Percentiles rank a stretch among this genome's conserved stretches.
Conservation (phyloP, 2,113 vertebrate genomes). For the Suncus etruscus region DNA sequence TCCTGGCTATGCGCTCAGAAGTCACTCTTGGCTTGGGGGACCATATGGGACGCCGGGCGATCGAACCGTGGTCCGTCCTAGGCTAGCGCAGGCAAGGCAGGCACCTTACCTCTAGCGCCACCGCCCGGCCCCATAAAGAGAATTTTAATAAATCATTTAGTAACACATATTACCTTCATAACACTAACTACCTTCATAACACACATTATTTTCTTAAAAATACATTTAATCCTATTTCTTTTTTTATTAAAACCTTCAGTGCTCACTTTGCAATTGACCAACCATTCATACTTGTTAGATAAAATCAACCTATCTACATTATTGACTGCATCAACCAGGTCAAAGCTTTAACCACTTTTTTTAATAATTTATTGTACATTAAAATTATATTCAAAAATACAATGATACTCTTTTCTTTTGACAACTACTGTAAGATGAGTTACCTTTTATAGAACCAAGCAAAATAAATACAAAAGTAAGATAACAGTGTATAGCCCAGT, state of each 20-base stretch:
- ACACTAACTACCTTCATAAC: background rate
- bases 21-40: too few relatives aligned
- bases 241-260: background rate
- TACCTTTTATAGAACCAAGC: background rate
- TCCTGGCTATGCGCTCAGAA: too few relatives aligned
- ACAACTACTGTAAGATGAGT: background rate
- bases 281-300: background rate
- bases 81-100: too few relatives aligned
- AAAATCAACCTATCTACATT: background rate
- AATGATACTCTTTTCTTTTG: background rate
- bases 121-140: too few relatives aligned
- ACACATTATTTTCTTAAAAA: slow-evolving; percentile 22
- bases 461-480: background rate
- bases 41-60: too few relatives aligned
- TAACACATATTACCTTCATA: background rate
- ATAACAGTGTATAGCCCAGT: background rate
- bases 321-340: background rate
- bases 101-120: too few relatives aligned
- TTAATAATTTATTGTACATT: background rate
- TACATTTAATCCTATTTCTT: background rate
- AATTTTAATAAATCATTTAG: background rate
- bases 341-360: background rate
- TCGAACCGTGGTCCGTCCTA: too few relatives aligned
- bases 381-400: too few relatives aligned
- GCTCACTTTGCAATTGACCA: slow-evolving; percentile 25